These are phyloP conservation scores for Leptopilina clavipes DNA, from an alignment of 1,140 invertebrate genomes.

Conservation along the genomic window DNA sequence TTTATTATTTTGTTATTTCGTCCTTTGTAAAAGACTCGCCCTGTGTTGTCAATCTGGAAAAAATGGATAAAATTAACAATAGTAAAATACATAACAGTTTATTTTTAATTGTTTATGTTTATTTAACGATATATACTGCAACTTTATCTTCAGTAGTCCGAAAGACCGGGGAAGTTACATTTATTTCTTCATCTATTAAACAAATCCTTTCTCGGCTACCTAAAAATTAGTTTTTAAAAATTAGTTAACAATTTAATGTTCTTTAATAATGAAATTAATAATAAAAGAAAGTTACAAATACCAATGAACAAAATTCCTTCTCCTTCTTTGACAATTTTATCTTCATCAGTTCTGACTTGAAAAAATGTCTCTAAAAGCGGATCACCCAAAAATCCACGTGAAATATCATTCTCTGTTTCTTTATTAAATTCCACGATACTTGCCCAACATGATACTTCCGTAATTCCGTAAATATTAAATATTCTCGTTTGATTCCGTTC, in stretches of 20 bases:
- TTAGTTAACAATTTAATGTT: conserved; percentile 30
- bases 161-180: conserved; percentile 71
- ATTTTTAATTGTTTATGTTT: conserved; percentile 45
- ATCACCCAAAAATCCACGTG: conserved; percentile 74
- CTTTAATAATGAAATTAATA: no score
- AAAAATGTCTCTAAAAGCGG: conserved; percentile 79
- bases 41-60: conserved; percentile 69
- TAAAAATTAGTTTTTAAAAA: conserved; percentile 63
- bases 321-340: conserved; percentile 60
- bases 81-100: conserved; percentile 8
- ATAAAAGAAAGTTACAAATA: conserved; percentile 50
- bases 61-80: conserved; percentile 20
- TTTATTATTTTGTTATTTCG: conserved; percentile 83
- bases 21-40: conserved; percentile 79
- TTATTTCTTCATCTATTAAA: conserved; percentile 74
- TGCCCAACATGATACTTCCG: conserved; percentile 90
- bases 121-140: conserved; percentile 49
- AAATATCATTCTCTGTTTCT: conserved; percentile 46
- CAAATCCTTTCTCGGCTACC: conserved; percentile 80
- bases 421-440: conserved; percentile 76
- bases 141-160: conserved; percentile 83
- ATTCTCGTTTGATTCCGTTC: conserved; percentile 77
- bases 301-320: conserved; percentile 79
- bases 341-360: conserved; percentile 70
- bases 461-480: conserved; percentile 88